A percentile compares a stretch with the other conserved stretches of the same genome.
These are phyloP conservation scores for Thamnaconus septentrionalis DNA, from an alignment of 2,113 vertebrate genomes.

Conservation along the genomic window DNA sequence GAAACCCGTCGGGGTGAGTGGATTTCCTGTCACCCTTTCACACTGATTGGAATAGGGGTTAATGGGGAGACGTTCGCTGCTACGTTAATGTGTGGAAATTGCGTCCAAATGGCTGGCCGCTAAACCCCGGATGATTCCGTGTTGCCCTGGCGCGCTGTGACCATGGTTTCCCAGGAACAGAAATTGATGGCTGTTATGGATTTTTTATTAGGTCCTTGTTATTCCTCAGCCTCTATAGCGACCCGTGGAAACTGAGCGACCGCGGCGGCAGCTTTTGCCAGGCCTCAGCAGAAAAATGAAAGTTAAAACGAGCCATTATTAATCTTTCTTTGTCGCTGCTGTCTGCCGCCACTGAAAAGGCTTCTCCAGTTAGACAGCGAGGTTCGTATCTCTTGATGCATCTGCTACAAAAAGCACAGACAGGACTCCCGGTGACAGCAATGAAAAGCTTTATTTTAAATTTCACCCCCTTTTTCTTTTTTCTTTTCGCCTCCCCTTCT, in stretches of 20 bases:
- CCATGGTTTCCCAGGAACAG: too few relatives aligned
- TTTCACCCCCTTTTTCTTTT: conserved; percentile 45
- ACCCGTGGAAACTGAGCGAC: too few relatives aligned
- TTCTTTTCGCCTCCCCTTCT: neutral
- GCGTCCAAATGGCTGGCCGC: too few relatives aligned
- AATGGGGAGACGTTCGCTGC: conserved; percentile 8
- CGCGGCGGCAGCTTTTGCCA: neutral
- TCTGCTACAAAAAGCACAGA: conserved; percentile 4
- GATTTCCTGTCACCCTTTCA: conserved; percentile 29
- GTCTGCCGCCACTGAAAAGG: too few relatives aligned
- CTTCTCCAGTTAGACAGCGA: too few relatives aligned
- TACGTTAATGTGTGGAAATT: neutral
- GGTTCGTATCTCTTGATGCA: conserved; percentile 11
- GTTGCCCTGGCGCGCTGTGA: too few relatives aligned
- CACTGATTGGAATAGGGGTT: conserved; percentile 32
- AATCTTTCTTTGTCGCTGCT: too few relatives aligned
- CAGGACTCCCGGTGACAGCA: conserved; percentile 19
- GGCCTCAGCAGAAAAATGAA: too few relatives aligned
- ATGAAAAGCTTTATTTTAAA: conserved; percentile 42
- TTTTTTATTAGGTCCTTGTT: neutral
- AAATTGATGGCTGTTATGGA: too few relatives aligned
- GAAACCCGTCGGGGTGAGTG: conserved; percentile 10
- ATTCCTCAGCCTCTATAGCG: neutral
- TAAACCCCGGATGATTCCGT: too few relatives aligned
- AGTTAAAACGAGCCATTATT: too few relatives aligned